Base-by-base conservation (phyloP, 2,888 invertebrate genomes). In the Chironomus riparius region DNA sequence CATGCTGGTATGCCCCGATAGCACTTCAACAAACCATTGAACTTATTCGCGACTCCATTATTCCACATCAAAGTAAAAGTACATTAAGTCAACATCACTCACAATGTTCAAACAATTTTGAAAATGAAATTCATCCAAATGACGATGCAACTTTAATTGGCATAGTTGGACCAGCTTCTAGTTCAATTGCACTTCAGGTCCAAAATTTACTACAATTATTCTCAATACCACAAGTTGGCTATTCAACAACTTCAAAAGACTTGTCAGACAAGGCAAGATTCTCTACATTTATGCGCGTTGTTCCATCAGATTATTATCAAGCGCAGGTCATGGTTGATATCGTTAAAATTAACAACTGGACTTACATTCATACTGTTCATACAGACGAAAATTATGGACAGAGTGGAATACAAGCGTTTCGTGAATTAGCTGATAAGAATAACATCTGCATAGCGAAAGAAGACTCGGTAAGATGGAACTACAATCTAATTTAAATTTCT, bases 1-100 rank as follows among this genome's bases (percentile, higher is more conserved):
- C 91, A 24, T 93, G 93, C 83, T 93, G 92, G 92, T 92, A 91
- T 80, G 89, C 92, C 3, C 89, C 92, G 15, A 90, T 92, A 4
- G 92, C 92, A 47, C 85, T 93, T 78, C 91, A 92, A 80, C 92
- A 92, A 83, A 90, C 89, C 81, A 89, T 92, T 78, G 90, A 91
- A 83, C 87, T 92, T 79, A 90, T 92, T 79, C 86, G 91, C 69
- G 90, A 90, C 81, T 88, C 90, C 61, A 87, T 90, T 79, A 85
- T 86, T 2, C 86, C 85, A 5, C 80, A 81, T 56, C 79, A 13
- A 4, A 38, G 50, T 13, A 75, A 75, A 13, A 72, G 47, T 4
- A 18, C 50, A 21, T 12, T 50, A 5, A 13, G 47, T 21, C 18
- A 70, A 70, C 48, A 22, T 48, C 65, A 73, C 18, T 18, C 56